Evolutionary conservation across 1,140 invertebrate genomes (phyloP).

Genomic region (Mamestra configurata): DNA sequence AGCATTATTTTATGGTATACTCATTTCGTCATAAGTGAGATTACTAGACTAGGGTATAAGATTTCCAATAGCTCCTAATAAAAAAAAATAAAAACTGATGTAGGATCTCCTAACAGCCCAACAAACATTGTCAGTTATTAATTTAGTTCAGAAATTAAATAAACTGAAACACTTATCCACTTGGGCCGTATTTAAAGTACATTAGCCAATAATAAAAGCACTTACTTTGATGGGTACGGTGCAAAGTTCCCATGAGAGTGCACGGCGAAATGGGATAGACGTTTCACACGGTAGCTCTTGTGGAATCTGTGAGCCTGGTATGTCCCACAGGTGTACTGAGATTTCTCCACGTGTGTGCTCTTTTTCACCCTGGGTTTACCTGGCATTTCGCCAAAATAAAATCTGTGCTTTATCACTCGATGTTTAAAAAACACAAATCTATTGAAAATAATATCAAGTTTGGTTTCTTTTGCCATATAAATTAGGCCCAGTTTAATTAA

Average conservation of each 20-base stretch:
- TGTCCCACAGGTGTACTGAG: not conserved
- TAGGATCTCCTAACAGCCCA: no score
- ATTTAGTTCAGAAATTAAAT: not conserved
- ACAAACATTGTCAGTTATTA: not conserved
- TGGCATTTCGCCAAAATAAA: not conserved
- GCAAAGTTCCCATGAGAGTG: constrained; percentile 6
- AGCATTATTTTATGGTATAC: no score
- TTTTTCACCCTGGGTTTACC: not conserved
- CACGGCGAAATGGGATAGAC: not conserved
- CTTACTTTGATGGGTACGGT: not conserved
- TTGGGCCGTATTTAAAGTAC: not conserved
- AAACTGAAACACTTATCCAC: not conserved
- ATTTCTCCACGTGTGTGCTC: constrained; percentile 14
- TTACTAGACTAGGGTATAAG: no score
- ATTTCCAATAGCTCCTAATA: not conserved
- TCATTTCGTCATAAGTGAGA: no score
- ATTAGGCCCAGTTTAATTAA: no score
- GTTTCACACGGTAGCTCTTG: not conserved
- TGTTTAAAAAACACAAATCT: no score
- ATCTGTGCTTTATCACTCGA: not conserved
- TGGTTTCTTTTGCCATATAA: no score
- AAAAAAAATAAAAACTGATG: no score
- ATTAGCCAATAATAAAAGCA: not conserved
- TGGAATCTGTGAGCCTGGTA: constrained; percentile 3
- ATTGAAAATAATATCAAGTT: no score